These are phyloP conservation scores for Leptobrachium leishanense DNA, from an alignment of 2,113 vertebrate genomes.

Conservation along the genomic window DNA sequence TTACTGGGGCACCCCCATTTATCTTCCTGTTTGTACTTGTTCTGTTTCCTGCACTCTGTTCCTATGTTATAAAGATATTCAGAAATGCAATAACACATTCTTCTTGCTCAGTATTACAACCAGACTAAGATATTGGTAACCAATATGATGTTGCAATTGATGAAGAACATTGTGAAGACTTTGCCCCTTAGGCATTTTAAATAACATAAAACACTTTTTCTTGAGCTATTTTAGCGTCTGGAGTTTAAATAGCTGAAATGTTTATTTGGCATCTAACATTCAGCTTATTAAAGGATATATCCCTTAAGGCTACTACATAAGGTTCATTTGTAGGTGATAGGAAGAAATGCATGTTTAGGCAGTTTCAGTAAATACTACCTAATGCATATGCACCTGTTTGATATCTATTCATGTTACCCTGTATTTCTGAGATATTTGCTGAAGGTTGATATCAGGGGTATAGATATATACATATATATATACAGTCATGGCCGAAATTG, in stretches of 20 bases:
- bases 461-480: no score
- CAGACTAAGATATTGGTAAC: not conserved
- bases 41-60: not conserved
- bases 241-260: slow-evolving; percentile 7
- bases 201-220: not conserved
- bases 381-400: no score
- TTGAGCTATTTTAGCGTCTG: not conserved
- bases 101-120: not conserved
- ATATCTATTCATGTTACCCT: no score
- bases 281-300: not conserved
- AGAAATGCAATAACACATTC: not conserved
- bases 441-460: no score
- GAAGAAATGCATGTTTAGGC: slow-evolving; percentile 5
- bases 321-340: slow-evolving; percentile 1
- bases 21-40: not conserved
- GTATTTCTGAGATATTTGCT: no score
- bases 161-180: not conserved
- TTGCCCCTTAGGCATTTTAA: not conserved
- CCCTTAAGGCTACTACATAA: slow-evolving; percentile 6
- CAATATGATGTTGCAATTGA: not conserved
- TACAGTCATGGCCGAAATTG: no score
- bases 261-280: not conserved
- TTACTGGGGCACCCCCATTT: no score
- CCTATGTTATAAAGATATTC: not conserved
- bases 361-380: not conserved